Evolutionary conservation across 2,113 vertebrate species (phyloP).

Genomic region (Eulacestoma nigropectus): DNA sequence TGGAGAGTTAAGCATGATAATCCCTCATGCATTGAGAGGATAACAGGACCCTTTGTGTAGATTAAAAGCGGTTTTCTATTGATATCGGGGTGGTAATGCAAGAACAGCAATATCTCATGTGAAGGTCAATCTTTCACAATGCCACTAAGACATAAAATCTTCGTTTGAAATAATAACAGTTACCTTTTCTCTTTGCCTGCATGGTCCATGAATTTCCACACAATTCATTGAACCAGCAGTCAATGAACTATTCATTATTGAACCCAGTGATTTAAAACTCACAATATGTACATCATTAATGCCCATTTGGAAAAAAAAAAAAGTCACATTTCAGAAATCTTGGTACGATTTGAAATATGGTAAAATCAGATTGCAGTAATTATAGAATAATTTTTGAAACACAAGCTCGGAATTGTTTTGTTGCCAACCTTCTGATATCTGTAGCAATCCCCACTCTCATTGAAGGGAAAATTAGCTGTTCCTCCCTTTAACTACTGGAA

Average conservation of each 20-base stretch:
- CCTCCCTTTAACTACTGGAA: not conserved
- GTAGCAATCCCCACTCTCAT: not conserved
- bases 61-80: conserved; percentile 73
- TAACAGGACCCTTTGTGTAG: conserved; percentile 62
- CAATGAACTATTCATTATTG: conserved; percentile 68
- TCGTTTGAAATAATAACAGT: conserved; percentile 77
- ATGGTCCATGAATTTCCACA: conserved; percentile 72
- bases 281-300: conserved; percentile 64
- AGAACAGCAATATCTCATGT: conserved; percentile 65
- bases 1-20: conserved; percentile 58
- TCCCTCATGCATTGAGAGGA: conserved; percentile 59
- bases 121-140: conserved; percentile 75
- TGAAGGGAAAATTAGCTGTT: not conserved
- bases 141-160: conserved; percentile 73
- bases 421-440: not conserved
- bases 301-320: not conserved
- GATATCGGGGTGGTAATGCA: conserved; percentile 63
- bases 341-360: not conserved
- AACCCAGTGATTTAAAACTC: conserved; percentile 55
- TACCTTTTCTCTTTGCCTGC: conserved; percentile 67
- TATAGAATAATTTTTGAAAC: not conserved
- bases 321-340: not conserved
- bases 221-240: conserved; percentile 68
- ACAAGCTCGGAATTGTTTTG: not conserved
- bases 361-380: not conserved